A percentile compares a stretch with the other conserved stretches of the same genome.
These are phyloP conservation scores for Biston betularia DNA, from an alignment of 2,888 invertebrate species.

Conservation along the genomic window DNA sequence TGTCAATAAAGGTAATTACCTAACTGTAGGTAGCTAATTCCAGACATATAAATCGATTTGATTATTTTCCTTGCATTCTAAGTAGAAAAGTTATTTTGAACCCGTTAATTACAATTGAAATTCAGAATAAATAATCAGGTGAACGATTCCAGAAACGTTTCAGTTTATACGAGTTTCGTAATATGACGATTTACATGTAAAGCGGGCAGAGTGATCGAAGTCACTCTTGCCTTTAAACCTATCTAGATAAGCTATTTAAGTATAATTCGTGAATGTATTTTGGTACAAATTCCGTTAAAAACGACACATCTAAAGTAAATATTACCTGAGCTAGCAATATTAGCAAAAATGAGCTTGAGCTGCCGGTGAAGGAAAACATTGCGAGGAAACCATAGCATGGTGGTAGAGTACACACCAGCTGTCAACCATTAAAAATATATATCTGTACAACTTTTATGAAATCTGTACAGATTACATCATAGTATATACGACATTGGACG, in stretches of 20 bases:
- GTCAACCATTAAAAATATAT: no score
- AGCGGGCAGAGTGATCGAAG: slow-evolving; percentile 24
- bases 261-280: no score
- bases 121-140: slow-evolving; percentile 23
- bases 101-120: slow-evolving; percentile 2
- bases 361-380: no score
- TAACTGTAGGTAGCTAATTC: neutral
- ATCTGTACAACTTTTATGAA: no score
- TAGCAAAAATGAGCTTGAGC: no score
- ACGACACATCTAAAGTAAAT: no score
- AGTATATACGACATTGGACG: slow-evolving; percentile 34
- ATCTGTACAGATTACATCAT: neutral
- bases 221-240: slow-evolving; percentile 24
- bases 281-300: no score
- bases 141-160: slow-evolving; percentile 24
- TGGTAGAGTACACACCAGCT: no score
- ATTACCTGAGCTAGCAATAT: no score
- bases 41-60: neutral
- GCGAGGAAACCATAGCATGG: no score
- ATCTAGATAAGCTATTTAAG: neutral
- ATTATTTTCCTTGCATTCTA: neutral
- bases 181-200: slow-evolving; percentile 37
- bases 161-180: slow-evolving; percentile 16
- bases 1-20: no score
- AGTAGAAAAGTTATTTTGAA: neutral